Conservation (phyloP, 2,797 vertebrate genomes). For the Rhinella marina region DNA sequence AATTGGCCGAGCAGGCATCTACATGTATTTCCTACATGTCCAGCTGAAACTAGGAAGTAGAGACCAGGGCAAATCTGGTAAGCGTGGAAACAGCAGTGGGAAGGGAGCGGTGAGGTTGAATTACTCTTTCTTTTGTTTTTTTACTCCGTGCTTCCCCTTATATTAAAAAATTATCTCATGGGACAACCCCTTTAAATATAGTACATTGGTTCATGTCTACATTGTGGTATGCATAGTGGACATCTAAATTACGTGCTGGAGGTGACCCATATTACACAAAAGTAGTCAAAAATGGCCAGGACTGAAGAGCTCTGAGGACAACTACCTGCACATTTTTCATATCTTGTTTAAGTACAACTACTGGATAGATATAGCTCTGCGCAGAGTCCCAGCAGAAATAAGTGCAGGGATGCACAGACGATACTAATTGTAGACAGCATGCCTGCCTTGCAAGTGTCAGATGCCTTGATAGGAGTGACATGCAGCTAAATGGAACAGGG, state of each 20-base stretch:
- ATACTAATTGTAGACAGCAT: constrained; percentile 79
- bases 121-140: too few relatives aligned
- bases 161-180: too few relatives aligned
- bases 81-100: too few relatives aligned
- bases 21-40: too few relatives aligned
- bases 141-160: too few relatives aligned
- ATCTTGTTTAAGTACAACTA: constrained; percentile 11
- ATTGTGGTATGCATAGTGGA: background rate
- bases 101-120: too few relatives aligned
- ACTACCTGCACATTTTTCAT: background rate
- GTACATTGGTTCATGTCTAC: background rate
- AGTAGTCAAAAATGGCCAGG: background rate
- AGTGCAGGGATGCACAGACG: constrained; percentile 63
- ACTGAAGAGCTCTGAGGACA: background rate
- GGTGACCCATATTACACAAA: background rate
- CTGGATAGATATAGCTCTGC: background rate
- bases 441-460: constrained; percentile 78
- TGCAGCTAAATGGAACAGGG: constrained; percentile 83
- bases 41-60: too few relatives aligned
- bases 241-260: background rate
- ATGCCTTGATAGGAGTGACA: constrained; percentile 81
- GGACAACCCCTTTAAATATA: too few relatives aligned
- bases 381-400: constrained; percentile 27
- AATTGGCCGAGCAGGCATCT: too few relatives aligned
- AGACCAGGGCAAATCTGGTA: too few relatives aligned